Percentiles rank a stretch among this genome's conserved stretches.
These are phyloP conservation scores for Idaea dimidiata DNA, from an alignment of 2,888 invertebrate species.

Conservation along the genomic window DNA sequence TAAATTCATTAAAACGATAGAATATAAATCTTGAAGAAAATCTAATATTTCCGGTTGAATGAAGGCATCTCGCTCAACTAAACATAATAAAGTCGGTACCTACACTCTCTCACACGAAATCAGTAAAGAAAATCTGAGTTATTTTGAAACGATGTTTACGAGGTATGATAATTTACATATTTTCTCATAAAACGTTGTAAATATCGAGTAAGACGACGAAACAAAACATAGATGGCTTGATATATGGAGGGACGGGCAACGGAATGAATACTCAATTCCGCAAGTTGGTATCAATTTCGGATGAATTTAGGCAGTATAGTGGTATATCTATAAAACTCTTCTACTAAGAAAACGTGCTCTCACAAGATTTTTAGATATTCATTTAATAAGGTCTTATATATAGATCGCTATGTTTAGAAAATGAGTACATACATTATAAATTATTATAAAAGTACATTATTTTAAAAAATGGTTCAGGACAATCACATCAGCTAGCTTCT, in stretches of 20 bases:
- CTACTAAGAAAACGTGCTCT: not conserved
- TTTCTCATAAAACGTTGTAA: not conserved
- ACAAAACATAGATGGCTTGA: not conserved
- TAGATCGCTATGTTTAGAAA: not conserved
- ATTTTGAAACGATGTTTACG: not conserved
- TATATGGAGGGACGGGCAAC: not conserved
- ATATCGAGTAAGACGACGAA: not conserved
- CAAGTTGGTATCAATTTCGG: not conserved
- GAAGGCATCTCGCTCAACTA: not conserved
- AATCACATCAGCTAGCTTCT: too few relatives aligned
- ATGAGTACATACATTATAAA: not conserved
- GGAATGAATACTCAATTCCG: not conserved
- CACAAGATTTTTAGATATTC: not conserved
- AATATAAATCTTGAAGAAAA: not conserved
- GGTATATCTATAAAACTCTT: not conserved
- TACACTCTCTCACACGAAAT: not conserved
- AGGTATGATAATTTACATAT: not conserved
- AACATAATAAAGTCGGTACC: not conserved
- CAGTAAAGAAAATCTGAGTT: not conserved
- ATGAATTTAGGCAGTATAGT: not conserved
- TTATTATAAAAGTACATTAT: too few relatives aligned
- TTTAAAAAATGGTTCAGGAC: too few relatives aligned
- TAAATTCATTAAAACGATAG: not conserved
- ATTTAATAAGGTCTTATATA: not conserved
- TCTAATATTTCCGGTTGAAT: slow-evolving; percentile 2